Evolutionary conservation across 2,113 vertebrate genomes (phyloP), one percentile per base, ranked within the genome.

Genomic region (Cyphomyrus plagiostoma): DNA sequence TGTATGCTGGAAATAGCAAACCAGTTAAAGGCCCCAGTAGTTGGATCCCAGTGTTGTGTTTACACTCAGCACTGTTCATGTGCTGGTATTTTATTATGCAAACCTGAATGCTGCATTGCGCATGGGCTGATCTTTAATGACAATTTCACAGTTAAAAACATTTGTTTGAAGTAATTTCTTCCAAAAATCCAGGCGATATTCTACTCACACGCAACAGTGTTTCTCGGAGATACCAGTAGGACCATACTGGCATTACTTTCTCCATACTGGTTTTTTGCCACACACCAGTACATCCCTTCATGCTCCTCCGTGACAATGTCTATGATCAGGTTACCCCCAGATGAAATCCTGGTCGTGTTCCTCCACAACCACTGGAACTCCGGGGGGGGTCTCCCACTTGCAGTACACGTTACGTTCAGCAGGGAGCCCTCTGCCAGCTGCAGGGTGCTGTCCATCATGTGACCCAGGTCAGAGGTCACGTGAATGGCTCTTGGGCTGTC

Each of bases 201-300:
- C 10, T 23, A 56, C 50, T 52, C 5, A 80, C 48, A 5, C 6
- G 17, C 15, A 45, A 19, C 26, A 21, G 45, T 48, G 17, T 21
- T 42, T 30, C 74, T 89, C 10, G 5, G 35, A 26, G 0, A 52
- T 39, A 89, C 45, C 3, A 42, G 7, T 13, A 89, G 39, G 52
- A 17, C 35, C 13, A 89, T 35, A 56, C 83, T 89, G 58, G 82
- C 46, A 11, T 86, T 89, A 45, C 56, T 74, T 83, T 89, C 23
- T n/a, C 89, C 89, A 70, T 70, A 86, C 42, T 46, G 30, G 83
- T 89, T 89, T 1, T 15, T 50, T 1, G 58, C 89, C 56, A 89
- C 56, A 49, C 89, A 89, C 89, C 89, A 89, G 56, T 89, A 89
- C 39, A 21, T 7, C 42, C 89, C 83, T 23, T 58, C 45, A 1